These are phyloP conservation scores for Forbesichthys papilliferus DNA, from an alignment of 2,113 vertebrate genomes.

Conservation along the genomic window DNA sequence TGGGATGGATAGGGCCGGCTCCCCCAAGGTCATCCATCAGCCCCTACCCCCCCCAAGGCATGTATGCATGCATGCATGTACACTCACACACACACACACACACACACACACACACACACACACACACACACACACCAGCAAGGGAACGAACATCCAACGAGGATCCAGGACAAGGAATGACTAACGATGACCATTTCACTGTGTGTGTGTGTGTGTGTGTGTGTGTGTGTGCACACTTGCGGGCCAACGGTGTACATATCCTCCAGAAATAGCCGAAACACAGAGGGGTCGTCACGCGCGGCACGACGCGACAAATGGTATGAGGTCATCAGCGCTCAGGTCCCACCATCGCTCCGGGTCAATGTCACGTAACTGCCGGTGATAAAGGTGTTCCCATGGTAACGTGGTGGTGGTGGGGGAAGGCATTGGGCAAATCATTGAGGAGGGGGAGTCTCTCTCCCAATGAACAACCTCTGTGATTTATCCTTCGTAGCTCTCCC, in stretches of 20 bases:
- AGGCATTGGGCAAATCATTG: conserved; percentile 35
- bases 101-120: not conserved
- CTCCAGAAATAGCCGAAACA: conserved; percentile 30
- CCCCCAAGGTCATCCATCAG: conserved; percentile 37
- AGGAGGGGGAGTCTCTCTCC: not conserved
- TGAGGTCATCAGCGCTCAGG: conserved; percentile 55
- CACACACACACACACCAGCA: conserved; percentile 4
- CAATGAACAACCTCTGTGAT: too few relatives aligned
- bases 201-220: conserved; percentile 13
- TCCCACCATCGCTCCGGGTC: conserved; percentile 57
- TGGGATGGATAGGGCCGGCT: conserved; percentile 9
- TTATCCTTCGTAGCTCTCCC: not conserved
- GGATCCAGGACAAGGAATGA: not conserved
- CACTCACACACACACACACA: not conserved
- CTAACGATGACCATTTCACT: not conserved
- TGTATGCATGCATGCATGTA: not conserved
- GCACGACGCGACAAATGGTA: conserved; percentile 44
- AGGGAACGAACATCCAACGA: not conserved
- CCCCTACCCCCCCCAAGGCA: conserved; percentile 28
- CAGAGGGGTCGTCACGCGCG: conserved; percentile 23
- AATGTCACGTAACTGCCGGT: conserved; percentile 63
- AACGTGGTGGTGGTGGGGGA: conserved; percentile 1
- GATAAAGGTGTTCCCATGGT: conserved; percentile 61
- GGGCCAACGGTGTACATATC: conserved; percentile 24
- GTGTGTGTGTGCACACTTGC: not conserved